Evolutionary conservation across 2,888 invertebrate genomes (phyloP).

Genomic region (Hetaerina titia): DNA sequence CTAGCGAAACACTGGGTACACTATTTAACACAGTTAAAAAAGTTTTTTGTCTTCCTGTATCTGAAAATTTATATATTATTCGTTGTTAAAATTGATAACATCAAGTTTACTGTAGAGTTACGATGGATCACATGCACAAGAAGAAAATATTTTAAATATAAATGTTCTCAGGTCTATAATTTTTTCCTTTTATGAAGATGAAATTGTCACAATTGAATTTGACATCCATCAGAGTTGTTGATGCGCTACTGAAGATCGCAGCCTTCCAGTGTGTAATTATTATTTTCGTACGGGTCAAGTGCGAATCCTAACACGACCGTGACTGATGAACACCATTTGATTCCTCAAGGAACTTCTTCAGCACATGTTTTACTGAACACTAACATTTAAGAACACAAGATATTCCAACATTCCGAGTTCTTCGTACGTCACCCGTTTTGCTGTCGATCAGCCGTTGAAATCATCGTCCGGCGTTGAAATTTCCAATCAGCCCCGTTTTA

Average conservation of each 20-base stretch:
- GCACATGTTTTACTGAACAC: neutral
- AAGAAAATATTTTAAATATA: too few species aligned
- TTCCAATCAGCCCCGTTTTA: neutral
- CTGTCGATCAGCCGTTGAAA: neutral
- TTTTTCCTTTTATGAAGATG: neutral
- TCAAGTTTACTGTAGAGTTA: too few species aligned
- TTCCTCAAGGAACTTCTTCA: neutral
- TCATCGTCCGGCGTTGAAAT: neutral
- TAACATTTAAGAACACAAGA: neutral
- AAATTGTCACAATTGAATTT: neutral
- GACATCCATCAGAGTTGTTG: neutral
- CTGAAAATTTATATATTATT: neutral
- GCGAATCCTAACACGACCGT: neutral
- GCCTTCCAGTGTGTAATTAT: neutral
- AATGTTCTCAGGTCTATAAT: too few species aligned
- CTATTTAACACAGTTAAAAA: neutral
- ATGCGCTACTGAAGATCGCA: too few species aligned
- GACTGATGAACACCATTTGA: neutral
- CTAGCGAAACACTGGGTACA: neutral
- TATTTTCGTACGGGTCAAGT: neutral
- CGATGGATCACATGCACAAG: too few species aligned
- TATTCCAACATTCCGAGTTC: neutral
- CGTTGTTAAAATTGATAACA: neutral
- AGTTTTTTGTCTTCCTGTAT: neutral
- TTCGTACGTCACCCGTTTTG: neutral